Conservation (phyloP, 2,888 invertebrate species). For the Limnephilus marmoratus region DNA sequence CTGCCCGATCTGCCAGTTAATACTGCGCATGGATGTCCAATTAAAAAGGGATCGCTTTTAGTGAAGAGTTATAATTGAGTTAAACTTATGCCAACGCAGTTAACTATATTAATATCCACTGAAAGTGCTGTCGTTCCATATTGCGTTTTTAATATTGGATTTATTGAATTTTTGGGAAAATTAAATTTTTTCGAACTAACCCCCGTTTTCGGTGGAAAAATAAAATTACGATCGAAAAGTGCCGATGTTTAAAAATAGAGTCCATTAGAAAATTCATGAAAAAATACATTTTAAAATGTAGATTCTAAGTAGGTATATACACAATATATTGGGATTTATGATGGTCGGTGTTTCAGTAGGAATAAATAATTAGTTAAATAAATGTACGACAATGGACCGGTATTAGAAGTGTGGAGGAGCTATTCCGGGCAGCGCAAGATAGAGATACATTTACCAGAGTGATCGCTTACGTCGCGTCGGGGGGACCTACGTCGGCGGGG, state of each 20-base stretch:
- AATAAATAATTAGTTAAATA: too few species aligned
- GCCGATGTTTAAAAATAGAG: not conserved
- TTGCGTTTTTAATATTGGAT: not conserved
- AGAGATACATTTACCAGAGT: too few species aligned
- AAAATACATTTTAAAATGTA: not conserved
- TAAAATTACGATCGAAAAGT: not conserved
- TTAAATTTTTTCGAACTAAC: not conserved
- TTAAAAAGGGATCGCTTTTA: conserved; percentile 58
- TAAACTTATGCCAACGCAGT: conserved; percentile 38
- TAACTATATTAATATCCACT: not conserved
- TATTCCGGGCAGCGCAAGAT: too few species aligned
- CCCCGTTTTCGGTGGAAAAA: not conserved
- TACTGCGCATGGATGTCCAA: conserved; percentile 14
- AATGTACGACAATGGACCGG: too few species aligned
- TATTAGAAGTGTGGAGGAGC: too few species aligned
- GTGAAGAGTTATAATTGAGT: conserved; percentile 57
- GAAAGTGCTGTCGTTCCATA: not conserved
- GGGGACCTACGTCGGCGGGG: too few species aligned
- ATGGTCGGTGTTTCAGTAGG: too few species aligned
- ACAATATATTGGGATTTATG: too few species aligned
- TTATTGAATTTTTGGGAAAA: not conserved
- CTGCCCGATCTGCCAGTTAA: not conserved
- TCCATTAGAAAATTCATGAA: not conserved
- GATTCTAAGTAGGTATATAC: not conserved
- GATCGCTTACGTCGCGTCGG: too few species aligned